Base-by-base conservation (phyloP, 2,888 invertebrate genomes). In the Microdon myrmicae region DNA sequence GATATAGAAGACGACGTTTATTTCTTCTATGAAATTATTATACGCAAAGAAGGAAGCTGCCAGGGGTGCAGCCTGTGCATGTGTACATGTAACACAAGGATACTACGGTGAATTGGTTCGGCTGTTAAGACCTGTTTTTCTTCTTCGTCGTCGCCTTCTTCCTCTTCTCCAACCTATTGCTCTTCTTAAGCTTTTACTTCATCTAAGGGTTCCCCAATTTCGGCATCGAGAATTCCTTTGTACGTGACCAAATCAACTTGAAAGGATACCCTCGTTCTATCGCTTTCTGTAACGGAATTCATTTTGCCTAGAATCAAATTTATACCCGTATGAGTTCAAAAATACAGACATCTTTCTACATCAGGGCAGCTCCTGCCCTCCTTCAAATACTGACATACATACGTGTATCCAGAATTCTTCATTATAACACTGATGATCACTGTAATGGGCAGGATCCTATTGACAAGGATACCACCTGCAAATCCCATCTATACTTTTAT, bases 181-280 rank as follows among this genome's bases (percentile, higher is more conserved):
- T n/a, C n/a, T 2, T 39, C 39, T 8, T 19, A 13, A 2, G 4
- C n/a, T 23, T 32, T 14, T 44, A 35, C 25, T 20, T 38, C 23
- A 48, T 41, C 29, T 29, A 56, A 58, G 58, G 51, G 51, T 39
- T 44, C 55, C 38, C 60, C 49, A 48, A 61, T 54, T 54, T 43
- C 35, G 32, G 22, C 54, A 20, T 60, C 51, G 41, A 53, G 58
- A 58, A 64, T 74, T 73, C 67, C 61, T 72, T 71, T 70, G 78
- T 78, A 78, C 78, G 78, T 78, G 78, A 79, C 79, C 78, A 79
- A 79, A 79, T 79, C 79, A 79, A 79, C 73, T 77, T 78, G 76
- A 79, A 79, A 79, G 78, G 77, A 75, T 76, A 75, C 61, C 17
- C 26, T 43, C 44, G 19, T 28, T 37, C 55, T 41, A 12, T 22